Base-by-base conservation (phyloP, 2,797 vertebrate species). In the Hoplostethus atlanticus region DNA sequence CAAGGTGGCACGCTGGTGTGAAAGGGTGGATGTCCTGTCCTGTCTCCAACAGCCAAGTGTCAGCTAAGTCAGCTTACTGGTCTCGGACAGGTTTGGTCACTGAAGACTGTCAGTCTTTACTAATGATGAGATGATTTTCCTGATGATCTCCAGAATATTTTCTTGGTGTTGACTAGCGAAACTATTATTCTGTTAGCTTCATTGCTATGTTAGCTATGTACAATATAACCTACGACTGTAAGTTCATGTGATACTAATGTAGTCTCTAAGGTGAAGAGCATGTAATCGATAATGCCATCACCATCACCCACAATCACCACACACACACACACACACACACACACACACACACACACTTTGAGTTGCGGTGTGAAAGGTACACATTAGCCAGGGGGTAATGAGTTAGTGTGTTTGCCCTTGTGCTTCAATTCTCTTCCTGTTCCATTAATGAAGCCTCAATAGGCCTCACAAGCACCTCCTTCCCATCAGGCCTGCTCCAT, bases 311-410 rank as follows among this genome's bases (percentile, higher is more conserved):
- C 44, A 80, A 74, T 87, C 69, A 88, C 79, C 76, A 60, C 64
- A 55, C 64, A 34, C 73, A 71, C 64, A 66, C 44, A 59, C 48
- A 57, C 62, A 60, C 61, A 58, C 73, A 38, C 67, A 60, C 75
- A 52, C 56, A 57, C 83, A 77, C 50, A 63, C 9, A 4, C 79
- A 87, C 87, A 90, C 87, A 89, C 89, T 92, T 92, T 85, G 86
- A 91, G 87, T 61, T 72, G 77, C 11, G 48, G 88, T 90, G 93
- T 93, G 90, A 94, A 93, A 92, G 79, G 85, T 89, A 92, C 89
- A 93, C 87, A 53, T 85, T 84, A 67, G 80, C 64, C 62, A 66
- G 70, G 62, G 55, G 76, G 81, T 91, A 91, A 93, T 92, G 90
- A 91, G 89, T 81, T 88, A 73, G 80, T 80, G 83, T 90, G 89